Base-by-base conservation (phyloP, 2,888 invertebrate genomes). In the Vanessa cardui region DNA sequence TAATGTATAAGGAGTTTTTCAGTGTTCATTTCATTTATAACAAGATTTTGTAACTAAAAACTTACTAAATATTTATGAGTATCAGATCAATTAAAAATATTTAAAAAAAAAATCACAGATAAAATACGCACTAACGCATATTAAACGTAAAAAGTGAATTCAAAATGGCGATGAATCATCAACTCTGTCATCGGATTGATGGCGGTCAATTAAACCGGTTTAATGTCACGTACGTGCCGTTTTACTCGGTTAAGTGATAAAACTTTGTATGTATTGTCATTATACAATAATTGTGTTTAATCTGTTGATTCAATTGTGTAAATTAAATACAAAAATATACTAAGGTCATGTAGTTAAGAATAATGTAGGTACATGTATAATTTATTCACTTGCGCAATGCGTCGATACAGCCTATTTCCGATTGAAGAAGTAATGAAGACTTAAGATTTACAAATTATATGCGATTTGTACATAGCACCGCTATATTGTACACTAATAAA, bases 131-230 rank as follows among this genome's bases (percentile, higher is more conserved):
- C 18, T n/a, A n/a, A 33, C 33, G 18, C 56, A 39, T 9, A 56
- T 56, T 39, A n/a, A 33, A 6, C 52, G 56, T 39, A 12, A 9
- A n/a, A 56, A 31, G n/a, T 39, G 33, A 39, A 56, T 56, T 56
- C 39, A 56, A 56, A 56, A 56, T 56, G 56, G 56, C 56, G 56
- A 39, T 56, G 52, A 54, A 54, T 54, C 52, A 54, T 26, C 52
- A 54, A n/a, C 16, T 54, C 8, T 56, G 56, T 56, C 52, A 16
- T 20, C 63, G 45, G 52, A 63, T 54, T 63, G 63, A 63, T 58
- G 45, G 44, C 54, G 63, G 33, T 59, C 67, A 60, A 67, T 67
- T 63, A 59, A 67, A 59, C 52, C 63, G 9, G 46, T 39, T 59
- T 56, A 56, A 56, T 56, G 39, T 54, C 52, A 39, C 33, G 39